Base-by-base conservation (phyloP, 2,888 invertebrate species). In the Scelioninae gen. 2 region DNA sequence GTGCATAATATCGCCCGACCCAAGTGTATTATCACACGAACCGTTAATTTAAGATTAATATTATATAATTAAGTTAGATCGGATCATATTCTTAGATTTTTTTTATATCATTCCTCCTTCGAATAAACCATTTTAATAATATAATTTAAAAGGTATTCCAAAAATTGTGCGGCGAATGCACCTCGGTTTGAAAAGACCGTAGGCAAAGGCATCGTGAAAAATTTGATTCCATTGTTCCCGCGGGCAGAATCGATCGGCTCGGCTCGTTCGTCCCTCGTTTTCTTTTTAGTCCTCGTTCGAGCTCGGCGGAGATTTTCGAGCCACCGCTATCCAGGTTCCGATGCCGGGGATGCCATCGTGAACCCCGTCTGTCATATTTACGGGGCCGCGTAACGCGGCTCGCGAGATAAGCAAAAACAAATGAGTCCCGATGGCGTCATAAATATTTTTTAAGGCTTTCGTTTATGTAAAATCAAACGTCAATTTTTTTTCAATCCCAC, bases 401-500 rank as follows among this genome's bases (percentile, higher is more conserved):
- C 75, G 65, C 53, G 72, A 74, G 84, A 84, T 84, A 84, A 83
- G 81, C 82, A 82, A 82, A 83, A 84, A 84, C 82, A 83, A 84
- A 84, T 83, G 84, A 81, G 79, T 78, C 77, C 76, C 77, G 82
- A 83, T 82, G 81, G 78, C 37, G 45, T 53, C 69, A 73, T 81
- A 81, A 81, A 79, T 78, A 53, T 55, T 46, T 70, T 58, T 79
- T 79, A 35, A 52, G 31, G 16, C 28, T 15, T 35, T 25, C 53
- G 45, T 45, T 52, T 53, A 22, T 19, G 39, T 35, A 35, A 53
- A 64, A 53, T 43, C 64, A 52, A 46, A 50, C 45, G 33, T 58
- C 45, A 2, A 19, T 19, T 43, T 35, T 35, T 43, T 5, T 15
- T 15, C 18, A n/a, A n/a, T n/a, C n/a, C n/a, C n/a, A n/a, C n/a